Conservation (phyloP, 2,113 vertebrate genomes). For the Orthochromis malagaraziensis region DNA sequence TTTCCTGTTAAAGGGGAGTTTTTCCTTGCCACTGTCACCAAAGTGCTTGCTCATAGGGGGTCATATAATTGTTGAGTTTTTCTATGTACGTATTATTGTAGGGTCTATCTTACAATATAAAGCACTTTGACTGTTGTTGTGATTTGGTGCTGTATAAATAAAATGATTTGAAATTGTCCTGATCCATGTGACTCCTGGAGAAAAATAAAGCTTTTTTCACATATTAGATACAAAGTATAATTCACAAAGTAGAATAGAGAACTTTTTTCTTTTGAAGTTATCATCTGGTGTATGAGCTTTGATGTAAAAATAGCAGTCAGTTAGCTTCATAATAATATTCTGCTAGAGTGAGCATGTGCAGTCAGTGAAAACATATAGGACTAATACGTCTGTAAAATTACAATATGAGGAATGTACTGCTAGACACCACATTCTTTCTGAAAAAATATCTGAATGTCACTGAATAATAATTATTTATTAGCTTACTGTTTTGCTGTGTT, state of each 20-base stretch:
- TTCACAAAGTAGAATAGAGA: not conserved
- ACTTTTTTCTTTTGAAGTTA: not conserved
- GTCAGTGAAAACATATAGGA: not conserved
- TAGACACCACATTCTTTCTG: not conserved
- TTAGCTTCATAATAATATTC: not conserved
- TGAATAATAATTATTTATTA: not conserved
- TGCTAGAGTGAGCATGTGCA: not conserved
- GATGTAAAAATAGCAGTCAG: not conserved
- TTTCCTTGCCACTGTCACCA: not conserved
- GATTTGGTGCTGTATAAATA: not conserved
- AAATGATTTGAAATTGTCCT: not conserved
- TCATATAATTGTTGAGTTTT: not conserved
- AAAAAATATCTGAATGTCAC: not conserved
- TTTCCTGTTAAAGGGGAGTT: not conserved
- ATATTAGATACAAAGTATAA: not conserved
- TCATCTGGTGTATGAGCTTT: not conserved
- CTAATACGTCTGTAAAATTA: not conserved
- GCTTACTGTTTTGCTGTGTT: not conserved
- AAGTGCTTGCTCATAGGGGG: accelerated
- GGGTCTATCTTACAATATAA: not conserved
- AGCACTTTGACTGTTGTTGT: not conserved
- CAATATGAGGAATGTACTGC: not conserved
- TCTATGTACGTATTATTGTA: not conserved
- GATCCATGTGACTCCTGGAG: not conserved
- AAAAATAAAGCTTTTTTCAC: not conserved